Base-by-base conservation (phyloP, 64 coral and sea anemone species). In the Montipora sp. region DNA sequence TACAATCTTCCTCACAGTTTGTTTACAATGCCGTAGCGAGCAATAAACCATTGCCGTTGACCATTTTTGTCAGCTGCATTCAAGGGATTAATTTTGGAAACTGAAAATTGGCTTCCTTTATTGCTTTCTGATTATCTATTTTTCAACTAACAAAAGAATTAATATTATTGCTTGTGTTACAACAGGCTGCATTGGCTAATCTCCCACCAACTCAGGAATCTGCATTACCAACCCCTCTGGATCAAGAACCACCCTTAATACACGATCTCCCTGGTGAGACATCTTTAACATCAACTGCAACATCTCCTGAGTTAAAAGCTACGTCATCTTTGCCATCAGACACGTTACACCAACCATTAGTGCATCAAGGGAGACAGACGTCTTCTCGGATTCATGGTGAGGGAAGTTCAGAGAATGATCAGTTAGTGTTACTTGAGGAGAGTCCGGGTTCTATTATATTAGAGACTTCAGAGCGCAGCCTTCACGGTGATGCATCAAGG, bases 361-460 rank as follows among this genome's bases (percentile, higher is more conserved):
- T 20, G 16, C 19, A 43, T 49, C 82, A 70, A 21, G 8, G 50
- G 8, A 71, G 15, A 20, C 44, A 27, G n/a, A 24, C 2, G 19
- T 4, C 43, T 68, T 18, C 16, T 5, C 5, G 8, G 67, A 45
- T 13, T 63, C 60, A 14, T 10, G 43, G 5, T 1, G 8, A 44
- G 65, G 14, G 20, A 70, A 19, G 68, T 4, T 5, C 63, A 18
- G 65, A 85, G n/a, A 47, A 7, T 85, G 45, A 48, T 23, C 16
- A 70, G 7, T 10, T 50, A 19, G 45, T 16, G 1, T 48, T 18
- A 70, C n/a, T 12, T 51, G 63, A 72, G 18, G 65, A 50, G 68
- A 85, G 82, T 71, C 46, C 46, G 71, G 48, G 46, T 70, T 85
- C 63, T 8, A 85, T 85, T 85, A 46, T 85, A 50, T 7, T 85